Base-by-base conservation (phyloP, 1,140 invertebrate species). In the Drosophila dunni region DNA sequence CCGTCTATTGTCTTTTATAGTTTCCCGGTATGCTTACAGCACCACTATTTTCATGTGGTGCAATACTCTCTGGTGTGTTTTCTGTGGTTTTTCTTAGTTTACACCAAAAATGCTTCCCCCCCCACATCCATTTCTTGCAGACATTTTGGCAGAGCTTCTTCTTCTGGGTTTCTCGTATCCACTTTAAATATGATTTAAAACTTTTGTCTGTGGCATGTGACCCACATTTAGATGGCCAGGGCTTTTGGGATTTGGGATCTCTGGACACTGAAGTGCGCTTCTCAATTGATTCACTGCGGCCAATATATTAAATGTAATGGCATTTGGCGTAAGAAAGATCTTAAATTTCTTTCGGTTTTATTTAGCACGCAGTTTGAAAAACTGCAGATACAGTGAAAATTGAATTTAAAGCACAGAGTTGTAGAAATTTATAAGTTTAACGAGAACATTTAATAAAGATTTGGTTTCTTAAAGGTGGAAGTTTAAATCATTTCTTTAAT, bases 1-100 rank as follows among this genome's bases (percentile, higher is more conserved):
- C 84, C 84, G 42, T 44, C 83, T 88, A 88, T 88, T 88, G 83
- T 88, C 83, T 88, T 88, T 88, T 88, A 88, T 88, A 88, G 83
- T 89, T 88, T 88, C 83, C 83, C 83, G 84, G 84, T 88, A 86
- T 83, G 73, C 66, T 75, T 53, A 38, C 65, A 75, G 76, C 82
- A 76, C 66, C 80, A 62, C 24, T 6, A 29, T 29, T 51, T 65
- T 71, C 53, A 45, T 61, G 77, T 72, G 81, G 61, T 84, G 78
- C 81, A 81, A 74, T 84, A 57, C 65, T 79, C 78, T 56, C 53
- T 67, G 88, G 76, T 89, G 79, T 61, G 50, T 69, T 89, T 88
- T 88, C 62, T 78, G 74, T 73, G 76, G 76, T 65, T 77, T 73
- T 73, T 71, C 56, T 54, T 53, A 17, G 44, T 56, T 38, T 62